phyloP scores from a whole-genome alignment of 2,797 vertebrate species.

The Chiloscyllium punctatum region DNA sequence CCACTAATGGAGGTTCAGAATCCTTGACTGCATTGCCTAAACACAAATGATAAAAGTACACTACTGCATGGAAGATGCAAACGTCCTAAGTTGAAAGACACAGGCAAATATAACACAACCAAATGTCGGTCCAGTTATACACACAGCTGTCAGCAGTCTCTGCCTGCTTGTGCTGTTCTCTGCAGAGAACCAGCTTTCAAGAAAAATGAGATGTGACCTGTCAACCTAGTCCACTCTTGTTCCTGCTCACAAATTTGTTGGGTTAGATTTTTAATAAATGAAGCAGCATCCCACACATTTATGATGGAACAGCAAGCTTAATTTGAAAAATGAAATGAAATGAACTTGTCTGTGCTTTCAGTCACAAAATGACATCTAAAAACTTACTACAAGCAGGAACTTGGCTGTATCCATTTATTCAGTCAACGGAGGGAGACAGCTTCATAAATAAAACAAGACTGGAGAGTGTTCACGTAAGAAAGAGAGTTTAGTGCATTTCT shows the following conservation, averaged over 20 bases:
- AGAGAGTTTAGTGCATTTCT: neutral
- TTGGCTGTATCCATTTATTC: neutral
- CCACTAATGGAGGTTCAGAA: no score
- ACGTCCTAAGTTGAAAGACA: no score
- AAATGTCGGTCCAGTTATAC: neutral
- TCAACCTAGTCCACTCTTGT: neutral
- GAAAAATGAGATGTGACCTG: neutral
- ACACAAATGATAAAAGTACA: neutral
- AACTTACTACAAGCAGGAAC: neutral
- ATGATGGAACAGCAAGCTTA: neutral
- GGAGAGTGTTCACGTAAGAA: neutral
- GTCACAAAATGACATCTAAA: neutral
- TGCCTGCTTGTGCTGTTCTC: neutral
- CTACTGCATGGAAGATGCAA: neutral
- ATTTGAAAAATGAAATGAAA: neutral
- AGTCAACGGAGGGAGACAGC: neutral
- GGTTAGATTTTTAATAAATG: neutral
- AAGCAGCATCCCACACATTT: neutral
- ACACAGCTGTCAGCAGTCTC: neutral
- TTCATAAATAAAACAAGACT: neutral
- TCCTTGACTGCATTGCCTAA: neutral
- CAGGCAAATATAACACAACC: neutral
- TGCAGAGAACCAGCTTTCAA: neutral
- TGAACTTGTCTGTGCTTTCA: neutral
- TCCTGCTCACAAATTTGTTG: no score